A percentile compares a stretch with the other conserved stretches of the same genome.
Evolutionary conservation across 2,888 invertebrate genomes (phyloP).

Genomic region (Tiliacea citrago): DNA sequence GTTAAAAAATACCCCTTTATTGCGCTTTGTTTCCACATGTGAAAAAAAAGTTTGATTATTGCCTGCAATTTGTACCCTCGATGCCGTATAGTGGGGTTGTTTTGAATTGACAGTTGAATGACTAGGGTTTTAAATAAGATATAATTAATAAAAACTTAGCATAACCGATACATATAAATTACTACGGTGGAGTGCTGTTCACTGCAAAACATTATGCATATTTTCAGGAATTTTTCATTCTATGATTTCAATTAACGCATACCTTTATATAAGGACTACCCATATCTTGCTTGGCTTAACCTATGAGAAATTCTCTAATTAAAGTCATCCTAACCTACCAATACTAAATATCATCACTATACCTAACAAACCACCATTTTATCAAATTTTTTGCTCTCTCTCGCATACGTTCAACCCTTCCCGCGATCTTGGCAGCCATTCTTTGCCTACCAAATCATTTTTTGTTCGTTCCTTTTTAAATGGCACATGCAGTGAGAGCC

Average conservation of each 20-base stretch:
- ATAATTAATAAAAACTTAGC: not conserved
- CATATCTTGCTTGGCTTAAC: not conserved
- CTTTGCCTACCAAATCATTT: constrained; percentile 86
- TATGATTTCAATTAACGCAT: not conserved
- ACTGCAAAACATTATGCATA: not conserved
- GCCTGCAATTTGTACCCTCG: constrained; percentile 88
- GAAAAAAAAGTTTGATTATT: constrained; percentile 88
- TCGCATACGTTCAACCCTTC: constrained; percentile 88
- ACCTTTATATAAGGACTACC: not conserved
- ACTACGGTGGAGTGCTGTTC: not conserved
- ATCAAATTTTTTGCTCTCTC: constrained; percentile 84
- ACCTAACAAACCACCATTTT: constrained; percentile 77
- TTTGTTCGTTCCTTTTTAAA: constrained; percentile 88
- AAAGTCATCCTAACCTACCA: constrained; percentile 61
- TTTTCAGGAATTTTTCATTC: not conserved
- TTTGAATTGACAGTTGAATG: constrained; percentile 70
- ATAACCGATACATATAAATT: too few relatives aligned
- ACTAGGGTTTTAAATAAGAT: not conserved
- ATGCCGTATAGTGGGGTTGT: constrained; percentile 69
- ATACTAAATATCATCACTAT: constrained; percentile 65
- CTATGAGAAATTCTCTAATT: not conserved
- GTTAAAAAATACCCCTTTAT: constrained; percentile 86
- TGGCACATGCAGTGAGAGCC: constrained; percentile 89
- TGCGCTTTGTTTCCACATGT: constrained; percentile 85
- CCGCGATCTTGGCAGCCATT: constrained; percentile 84